These are phyloP conservation scores for Campylorhamphus procurvoides DNA, from an alignment of 2,113 vertebrate species.

Conservation along the genomic window DNA sequence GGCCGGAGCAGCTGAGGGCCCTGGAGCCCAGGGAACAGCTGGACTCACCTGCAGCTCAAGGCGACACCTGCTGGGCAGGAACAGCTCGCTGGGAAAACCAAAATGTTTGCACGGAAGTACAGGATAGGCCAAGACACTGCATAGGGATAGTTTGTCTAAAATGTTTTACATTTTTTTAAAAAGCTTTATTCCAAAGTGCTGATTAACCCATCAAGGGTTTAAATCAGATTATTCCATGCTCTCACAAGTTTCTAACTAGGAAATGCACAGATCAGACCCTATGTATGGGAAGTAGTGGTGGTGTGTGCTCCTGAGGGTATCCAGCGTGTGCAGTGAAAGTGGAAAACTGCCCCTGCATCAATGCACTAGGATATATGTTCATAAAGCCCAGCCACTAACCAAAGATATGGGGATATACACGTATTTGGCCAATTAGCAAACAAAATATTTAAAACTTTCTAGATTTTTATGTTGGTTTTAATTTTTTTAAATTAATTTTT, in stretches of 20 bases:
- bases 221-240: neutral
- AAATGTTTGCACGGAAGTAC: neutral
- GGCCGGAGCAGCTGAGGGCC: neutral
- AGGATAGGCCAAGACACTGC: neutral
- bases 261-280: neutral
- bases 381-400: neutral
- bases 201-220: neutral
- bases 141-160: neutral
- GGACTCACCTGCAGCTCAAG: neutral
- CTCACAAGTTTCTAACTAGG: neutral
- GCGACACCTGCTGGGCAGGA: neutral
- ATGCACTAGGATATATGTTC: fast-evolving
- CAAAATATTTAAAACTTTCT: neutral
- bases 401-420: neutral
- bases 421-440: neutral
- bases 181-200: neutral
- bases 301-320: neutral
- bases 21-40: neutral
- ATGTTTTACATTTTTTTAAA: neutral
- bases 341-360: neutral
- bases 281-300: neutral
- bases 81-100: neutral
- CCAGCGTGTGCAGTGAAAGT: too few relatives aligned
- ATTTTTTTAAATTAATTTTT: neutral
- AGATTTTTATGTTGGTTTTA: neutral